A percentile compares a stretch with the other conserved stretches of the same genome.
Evolutionary conservation across 2,888 invertebrate species (phyloP).

Genomic region (Lasioglossum marginatum): DNA sequence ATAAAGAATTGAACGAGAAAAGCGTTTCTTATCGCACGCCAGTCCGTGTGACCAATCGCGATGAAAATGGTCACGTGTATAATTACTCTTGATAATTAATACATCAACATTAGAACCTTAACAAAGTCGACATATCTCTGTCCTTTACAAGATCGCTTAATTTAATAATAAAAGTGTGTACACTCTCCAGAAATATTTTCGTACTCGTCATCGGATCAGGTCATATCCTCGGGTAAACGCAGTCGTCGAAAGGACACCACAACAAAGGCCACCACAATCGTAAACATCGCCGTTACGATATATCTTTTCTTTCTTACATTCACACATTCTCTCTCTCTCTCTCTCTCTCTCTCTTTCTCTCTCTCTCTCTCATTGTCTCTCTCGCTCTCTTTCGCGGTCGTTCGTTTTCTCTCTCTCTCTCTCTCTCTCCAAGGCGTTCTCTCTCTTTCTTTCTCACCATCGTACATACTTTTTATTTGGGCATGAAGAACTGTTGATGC

Average conservation of each 20-base stretch:
- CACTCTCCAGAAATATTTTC: conserved; percentile 49
- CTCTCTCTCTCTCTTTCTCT: neutral
- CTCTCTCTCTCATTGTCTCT: neutral
- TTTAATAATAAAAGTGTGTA: conserved; percentile 56
- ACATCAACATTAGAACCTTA: conserved; percentile 60
- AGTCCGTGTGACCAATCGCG: conserved; percentile 47
- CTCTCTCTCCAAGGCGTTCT: neutral
- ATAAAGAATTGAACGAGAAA: conserved; percentile 56
- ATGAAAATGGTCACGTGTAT: conserved; percentile 31
- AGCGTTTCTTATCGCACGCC: conserved; percentile 51
- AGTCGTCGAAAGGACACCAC: conserved; percentile 56
- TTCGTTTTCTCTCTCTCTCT: neutral
- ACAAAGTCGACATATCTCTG: conserved; percentile 50
- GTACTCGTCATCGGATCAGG: conserved; percentile 41
- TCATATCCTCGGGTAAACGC: conserved; percentile 44
- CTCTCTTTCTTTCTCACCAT: conserved; percentile 20
- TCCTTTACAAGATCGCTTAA: conserved; percentile 60
- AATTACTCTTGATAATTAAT: conserved; percentile 51
- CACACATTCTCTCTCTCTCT: neutral
- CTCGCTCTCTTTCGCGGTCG: neutral
- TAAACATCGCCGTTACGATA: conserved; percentile 55
- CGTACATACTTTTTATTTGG: conserved; percentile 78
- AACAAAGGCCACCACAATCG: conserved; percentile 68
- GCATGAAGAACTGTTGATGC: conserved; percentile 85
- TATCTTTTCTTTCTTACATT: conserved; percentile 6